Evolutionary conservation across 2,888 invertebrate genomes (phyloP).

Genomic region (Drosophila greeni): DNA sequence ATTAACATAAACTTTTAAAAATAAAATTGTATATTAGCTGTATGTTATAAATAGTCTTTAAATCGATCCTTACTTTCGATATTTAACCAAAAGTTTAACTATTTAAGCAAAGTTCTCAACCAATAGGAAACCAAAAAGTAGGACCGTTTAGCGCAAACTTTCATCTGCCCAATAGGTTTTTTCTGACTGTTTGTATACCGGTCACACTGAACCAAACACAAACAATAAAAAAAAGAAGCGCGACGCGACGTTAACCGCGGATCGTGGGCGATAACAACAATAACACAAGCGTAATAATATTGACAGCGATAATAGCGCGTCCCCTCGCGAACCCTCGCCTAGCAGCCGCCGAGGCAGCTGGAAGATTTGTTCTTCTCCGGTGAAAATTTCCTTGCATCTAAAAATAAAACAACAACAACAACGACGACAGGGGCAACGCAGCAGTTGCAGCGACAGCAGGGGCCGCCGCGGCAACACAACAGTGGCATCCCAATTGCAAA

Average conservation of each 20-base stretch:
- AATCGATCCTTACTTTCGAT: background rate
- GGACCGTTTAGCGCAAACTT: background rate
- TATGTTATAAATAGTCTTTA: background rate
- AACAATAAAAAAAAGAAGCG: constrained; percentile 16
- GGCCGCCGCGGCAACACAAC: constrained; percentile 1
- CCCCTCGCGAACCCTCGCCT: background rate
- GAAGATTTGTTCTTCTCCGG: background rate
- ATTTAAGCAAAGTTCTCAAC: background rate
- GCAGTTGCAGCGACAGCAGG: constrained; percentile 20
- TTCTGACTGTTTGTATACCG: background rate
- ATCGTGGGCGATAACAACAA: constrained; percentile 17
- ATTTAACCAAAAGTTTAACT: no score
- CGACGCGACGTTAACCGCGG: constrained; percentile 29
- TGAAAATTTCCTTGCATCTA: constrained; percentile 29
- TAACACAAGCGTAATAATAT: constrained; percentile 23
- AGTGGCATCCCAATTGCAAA: constrained; percentile 22
- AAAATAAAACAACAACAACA: constrained; percentile 50
- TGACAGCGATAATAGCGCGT: constrained; percentile 14
- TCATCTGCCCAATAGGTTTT: background rate
- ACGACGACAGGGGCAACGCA: background rate
- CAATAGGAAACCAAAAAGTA: background rate
- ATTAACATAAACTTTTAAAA: background rate
- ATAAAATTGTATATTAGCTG: background rate
- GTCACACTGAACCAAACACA: constrained; percentile 50
- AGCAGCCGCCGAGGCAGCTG: constrained; percentile 4